These are phyloP conservation scores for Papilio gigon DNA, from an alignment of 2,888 invertebrate genomes.

Conservation along the genomic window DNA sequence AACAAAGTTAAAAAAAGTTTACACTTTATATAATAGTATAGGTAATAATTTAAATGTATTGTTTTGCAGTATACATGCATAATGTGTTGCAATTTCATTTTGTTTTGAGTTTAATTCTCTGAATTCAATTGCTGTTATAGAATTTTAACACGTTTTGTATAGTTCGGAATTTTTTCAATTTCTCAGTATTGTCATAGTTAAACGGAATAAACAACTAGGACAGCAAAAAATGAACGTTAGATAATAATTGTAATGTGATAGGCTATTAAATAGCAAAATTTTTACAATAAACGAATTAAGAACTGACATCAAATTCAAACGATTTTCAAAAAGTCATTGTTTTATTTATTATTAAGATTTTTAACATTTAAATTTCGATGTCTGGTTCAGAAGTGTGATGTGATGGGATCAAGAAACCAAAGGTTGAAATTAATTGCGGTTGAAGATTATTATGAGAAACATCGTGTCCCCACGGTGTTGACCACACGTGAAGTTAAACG, in stretches of 20 bases:
- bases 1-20: too few species aligned
- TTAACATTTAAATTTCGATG: not conserved
- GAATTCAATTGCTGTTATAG: constrained; percentile 12
- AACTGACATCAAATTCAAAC: too few species aligned
- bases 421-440: not conserved
- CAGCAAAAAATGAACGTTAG: not conserved
- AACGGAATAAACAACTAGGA: constrained; percentile 7
- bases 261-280: not conserved
- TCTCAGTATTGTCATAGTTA: constrained; percentile 23
- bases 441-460: not conserved
- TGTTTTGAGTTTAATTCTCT: constrained; percentile 15
- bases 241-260: constrained; percentile 12
- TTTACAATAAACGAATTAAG: too few species aligned
- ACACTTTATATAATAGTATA: too few species aligned
- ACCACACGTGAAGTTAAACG: not conserved
- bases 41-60: not conserved
- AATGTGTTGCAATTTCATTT: constrained; percentile 51
- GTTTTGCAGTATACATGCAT: not conserved
- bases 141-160: constrained; percentile 6
- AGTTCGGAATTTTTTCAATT: constrained; percentile 14
- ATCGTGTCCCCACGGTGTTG: not conserved
- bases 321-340: too few species aligned
- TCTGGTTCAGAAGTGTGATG: too few species aligned
- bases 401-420: too few species aligned
- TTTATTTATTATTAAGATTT: too few species aligned